Evolutionary conservation across 2,888 invertebrate species (phyloP), one percentile per base, ranked within the genome.

Genomic region (Nomada ruficornis): DNA sequence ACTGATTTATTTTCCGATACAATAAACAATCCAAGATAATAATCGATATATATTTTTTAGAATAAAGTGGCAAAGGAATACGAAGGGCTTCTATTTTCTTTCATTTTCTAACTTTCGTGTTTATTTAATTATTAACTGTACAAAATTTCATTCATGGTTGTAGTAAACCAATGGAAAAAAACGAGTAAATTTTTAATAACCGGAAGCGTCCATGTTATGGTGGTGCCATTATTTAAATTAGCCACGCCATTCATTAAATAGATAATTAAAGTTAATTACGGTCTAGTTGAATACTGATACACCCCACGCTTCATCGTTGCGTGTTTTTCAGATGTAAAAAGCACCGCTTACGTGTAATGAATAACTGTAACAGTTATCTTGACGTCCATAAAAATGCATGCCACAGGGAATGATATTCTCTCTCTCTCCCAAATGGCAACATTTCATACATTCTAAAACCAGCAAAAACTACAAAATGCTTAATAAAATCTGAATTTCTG

Each of bases 241-340:
- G 91, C 88, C 83, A 86, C 87, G 90, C 88, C 84, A 90, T 91
- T 91, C 91, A 91, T 92, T 93, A 93, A 93, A 92, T 91, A 91
- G 92, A 90, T 92, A 91, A 93, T 94, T 94, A 93, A 91, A 91
- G 90, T 91, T 92, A 93, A 94, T 93, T 92, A 91, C 89, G 82
- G 85, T 71, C 69, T 65, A 85, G 85, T 77, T 80, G 84, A 81
- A 82, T 80, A 76, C 80, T 81, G 79, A 85, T 86, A 83, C 79
- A 64, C 79, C 77, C 68, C 75, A 75, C 77, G 72, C 70, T 64
- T 72, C 60, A 20, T 44, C 60, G 79, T 87, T 84, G 86, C 89
- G 86, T 86, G 87, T 79, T 86, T 83, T 83, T 83, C 79, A 77
- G 47, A 76, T 83, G 85, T 87, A 82, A 88, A 86, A 84, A 80